Evolutionary conservation across 2,797 vertebrate genomes (phyloP), one percentile per base, ranked within the genome.

Genomic region (Mionectes olivaceus): DNA sequence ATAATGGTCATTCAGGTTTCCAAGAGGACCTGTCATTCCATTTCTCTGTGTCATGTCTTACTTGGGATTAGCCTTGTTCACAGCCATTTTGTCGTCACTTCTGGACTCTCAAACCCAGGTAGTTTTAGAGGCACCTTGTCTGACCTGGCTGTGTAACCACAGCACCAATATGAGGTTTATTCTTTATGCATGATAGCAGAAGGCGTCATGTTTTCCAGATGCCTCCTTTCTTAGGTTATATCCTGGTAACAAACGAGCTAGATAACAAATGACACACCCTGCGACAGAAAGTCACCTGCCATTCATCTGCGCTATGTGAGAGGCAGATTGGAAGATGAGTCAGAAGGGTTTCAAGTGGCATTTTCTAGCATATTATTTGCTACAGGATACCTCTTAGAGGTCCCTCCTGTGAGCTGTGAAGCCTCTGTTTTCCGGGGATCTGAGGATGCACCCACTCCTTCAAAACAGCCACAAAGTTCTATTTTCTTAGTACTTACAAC

Each of bases 221-320:
- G 27, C 24, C 27, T 88, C 17, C 39, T 71, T 37, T 75, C 55
- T 79, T 64, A 61, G 27, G 24, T 63, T 61, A 33, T 77, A 57
- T 89, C 55, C 32, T 74, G 49, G 15, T 35, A 67, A 52, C 43
- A 81, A 47, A 25, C 0, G 6, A 70, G 28, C 37, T n/a, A 13
- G 55, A 10, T 39, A 87, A 55, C 60, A 69, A 46, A 39, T 63
- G 67, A 71, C 49, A 82, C 46, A 61, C 12, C 14, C n/a, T 55
- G 49, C 32, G 0, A 0, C 16, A n/a, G 47, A 52, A 73, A 61
- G 37, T 69, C 52, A 65, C 39, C n/a, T 53, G 53, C 21, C 8
- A 3, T 78, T 74, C 23, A 13, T 9, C 47, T 67, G 67, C 47
- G 47, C 19, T 23, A 17, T 0, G 0, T 44, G 56, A 69, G 21